Base-by-base conservation (phyloP, 2,888 invertebrate species). In the Elysia crispata region DNA sequence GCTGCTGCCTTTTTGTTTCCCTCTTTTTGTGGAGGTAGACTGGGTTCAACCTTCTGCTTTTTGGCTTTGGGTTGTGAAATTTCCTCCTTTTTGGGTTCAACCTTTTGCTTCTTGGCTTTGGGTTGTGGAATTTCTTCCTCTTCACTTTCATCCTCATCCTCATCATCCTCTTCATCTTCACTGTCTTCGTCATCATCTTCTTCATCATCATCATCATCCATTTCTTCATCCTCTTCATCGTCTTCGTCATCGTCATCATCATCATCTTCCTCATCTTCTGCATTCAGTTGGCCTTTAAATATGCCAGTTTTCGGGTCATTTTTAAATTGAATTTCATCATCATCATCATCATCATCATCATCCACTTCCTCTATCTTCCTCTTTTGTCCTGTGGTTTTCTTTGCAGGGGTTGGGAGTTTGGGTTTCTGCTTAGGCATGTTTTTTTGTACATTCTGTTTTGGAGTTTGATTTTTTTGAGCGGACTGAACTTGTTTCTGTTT, bases 61-160 rank as follows among this genome's bases (percentile, higher is more conserved):
- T 25, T 41, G 20, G n/a, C n/a, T 70, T 41, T n/a, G 49, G 49
- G n/a, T 41, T 41, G 49, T n/a, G n/a, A 1, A 70, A n/a, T n/a
- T 25, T 41, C 70, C n/a, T 20, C 25, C 20, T 70, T n/a, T n/a
- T 70, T 41, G 1, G 11, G 33, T 41, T 70, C 70, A 31, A 33
- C 70, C 8, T 41, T 69, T 69, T 13, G 13, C 8, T 41, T 70
- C n/a, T 25, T 41, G 20, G n/a, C n/a, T 70, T 41, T n/a, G 49
- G 49, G n/a, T 41, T 41, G 49, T n/a, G n/a, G 1, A 70, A n/a
- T n/a, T 25, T 41, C 70, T 25, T 20, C 25, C 20, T 70, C 49
- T n/a, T 70, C 70, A 1, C 33, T 41, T 41, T 70, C 70, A 31
- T 70, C 70, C 8, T 41, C 41, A 41, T 70, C 70, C 3, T 70